Percentiles rank a stretch among this genome's conserved stretches.
Conservation (phyloP, 2,888 invertebrate species). For the Torymus texanus region DNA sequence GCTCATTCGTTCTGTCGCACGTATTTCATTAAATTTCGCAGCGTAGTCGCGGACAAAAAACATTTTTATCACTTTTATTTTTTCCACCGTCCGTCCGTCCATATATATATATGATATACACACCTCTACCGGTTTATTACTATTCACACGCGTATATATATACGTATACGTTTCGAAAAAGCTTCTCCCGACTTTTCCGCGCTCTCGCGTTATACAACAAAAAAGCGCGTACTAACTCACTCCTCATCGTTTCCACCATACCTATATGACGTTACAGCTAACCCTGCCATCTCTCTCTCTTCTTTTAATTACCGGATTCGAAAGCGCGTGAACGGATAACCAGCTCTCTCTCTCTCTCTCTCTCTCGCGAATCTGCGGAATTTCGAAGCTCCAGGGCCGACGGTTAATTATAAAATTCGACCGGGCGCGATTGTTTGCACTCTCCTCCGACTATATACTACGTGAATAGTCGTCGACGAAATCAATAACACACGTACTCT, state of each 20-base stretch:
- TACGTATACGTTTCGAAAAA: conserved; percentile 13
- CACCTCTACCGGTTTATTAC: conserved; percentile 22
- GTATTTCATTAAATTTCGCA: conserved; percentile 12
- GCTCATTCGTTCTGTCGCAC: too few relatives aligned
- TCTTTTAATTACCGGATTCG: conserved; percentile 49
- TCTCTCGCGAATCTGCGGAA: conserved; percentile 29
- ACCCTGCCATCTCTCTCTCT: conserved; percentile 32
- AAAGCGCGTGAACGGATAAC: conserved; percentile 43
- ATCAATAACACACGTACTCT: conserved; percentile 40
- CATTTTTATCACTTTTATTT: conserved; percentile 24
- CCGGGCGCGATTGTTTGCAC: conserved; percentile 38
- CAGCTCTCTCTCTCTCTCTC: conserved; percentile 30
- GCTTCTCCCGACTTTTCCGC: background rate
- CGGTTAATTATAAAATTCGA: conserved; percentile 53
- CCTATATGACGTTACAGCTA: too few relatives aligned
- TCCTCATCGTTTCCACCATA: conserved; percentile 10
- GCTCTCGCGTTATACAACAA: conserved; percentile 3
- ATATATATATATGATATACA: background rate
- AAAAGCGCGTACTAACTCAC: background rate
- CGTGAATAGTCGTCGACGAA: conserved; percentile 27
- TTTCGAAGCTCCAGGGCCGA: background rate
- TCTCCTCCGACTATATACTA: conserved; percentile 2
- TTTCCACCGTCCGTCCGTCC: background rate
- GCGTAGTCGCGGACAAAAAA: background rate
- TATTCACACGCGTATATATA: background rate